phyloP scores from a whole-genome alignment of 2,888 invertebrate genomes.

The Lasioglossum malachurum region DNA sequence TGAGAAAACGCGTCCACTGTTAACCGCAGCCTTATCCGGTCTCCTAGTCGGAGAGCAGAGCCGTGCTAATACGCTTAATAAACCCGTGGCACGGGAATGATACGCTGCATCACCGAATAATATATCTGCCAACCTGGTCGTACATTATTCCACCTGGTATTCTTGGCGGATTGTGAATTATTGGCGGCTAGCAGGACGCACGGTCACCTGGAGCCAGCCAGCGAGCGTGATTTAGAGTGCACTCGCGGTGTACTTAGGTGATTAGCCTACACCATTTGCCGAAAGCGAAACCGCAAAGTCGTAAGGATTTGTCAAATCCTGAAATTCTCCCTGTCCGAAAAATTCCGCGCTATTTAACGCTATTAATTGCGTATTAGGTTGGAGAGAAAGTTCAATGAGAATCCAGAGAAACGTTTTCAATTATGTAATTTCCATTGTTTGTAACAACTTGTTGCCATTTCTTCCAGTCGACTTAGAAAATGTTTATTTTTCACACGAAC shows the following conservation, averaged over 20 bases:
- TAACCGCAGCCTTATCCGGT: constrained; percentile 36
- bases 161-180: constrained; percentile 51
- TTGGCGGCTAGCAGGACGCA: background rate
- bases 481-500: background rate
- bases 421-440: no score
- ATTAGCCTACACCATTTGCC: background rate
- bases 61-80: constrained; percentile 62
- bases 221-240: constrained; percentile 9
- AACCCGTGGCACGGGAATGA: constrained; percentile 60
- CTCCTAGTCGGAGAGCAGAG: constrained; percentile 29
- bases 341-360: background rate
- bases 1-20: background rate
- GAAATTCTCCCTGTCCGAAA: background rate
- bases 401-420: no score
- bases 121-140: constrained; percentile 4
- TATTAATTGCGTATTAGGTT: background rate
- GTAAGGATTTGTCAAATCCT: background rate
- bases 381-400: no score
- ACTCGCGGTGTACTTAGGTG: background rate
- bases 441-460: background rate
- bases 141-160: constrained; percentile 24
- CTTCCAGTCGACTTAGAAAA: background rate
- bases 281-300: background rate
- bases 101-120: constrained; percentile 45
- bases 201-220: background rate